Base-by-base conservation (phyloP, 1,140 invertebrate species). In the Pogonognathellus flavescens region DNA sequence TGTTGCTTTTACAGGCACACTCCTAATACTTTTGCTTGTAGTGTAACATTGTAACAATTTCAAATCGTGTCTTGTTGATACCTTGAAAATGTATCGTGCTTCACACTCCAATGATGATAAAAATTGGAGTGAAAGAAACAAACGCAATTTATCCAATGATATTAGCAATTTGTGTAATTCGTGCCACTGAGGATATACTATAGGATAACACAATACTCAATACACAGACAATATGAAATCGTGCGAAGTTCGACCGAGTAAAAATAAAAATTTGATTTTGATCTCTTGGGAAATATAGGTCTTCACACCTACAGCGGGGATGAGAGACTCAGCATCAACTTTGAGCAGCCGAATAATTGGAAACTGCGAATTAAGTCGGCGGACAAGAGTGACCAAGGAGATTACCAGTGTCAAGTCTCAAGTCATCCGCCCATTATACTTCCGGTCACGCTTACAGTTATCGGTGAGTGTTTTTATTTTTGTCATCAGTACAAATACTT, bases 241-340 rank as follows among this genome's bases (percentile, higher is more conserved):
- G n/a, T n/a, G n/a, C n/a, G 41, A 50, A 83, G n/a, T 62, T 52
- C 59, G 25, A 20, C 11, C 20, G 22, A 83, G 10, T 83, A 57
- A 49, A 83, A 55, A 18, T 49, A 66, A 80, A 41, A 18, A 50
- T 72, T 86, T 11, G 18, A 80, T 14, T 80, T 52, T 80, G 41
- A 18, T 66, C 57, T 66, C 81, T 82, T 60, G 22, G 59, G 83
- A 72, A 53, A 53, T 84, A 22, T 82, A 87, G 95, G 95, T 5
- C 91, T 93, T 72, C 94, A 95, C 89, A 95, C 94, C 0, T 96
- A 96, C 90, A 95, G 94, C 80, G 94, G 93, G n/a, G 95, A 96
- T 88, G 92, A 92, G n/a, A 92, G 95, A 60, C 95, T 95, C 88
- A 93, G 94, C 14, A 90, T 95, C 72, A 94, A 94, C 83, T 94